Evolutionary conservation across 2,113 vertebrate species (phyloP).

Genomic region (Recurvirostra avosetta): DNA sequence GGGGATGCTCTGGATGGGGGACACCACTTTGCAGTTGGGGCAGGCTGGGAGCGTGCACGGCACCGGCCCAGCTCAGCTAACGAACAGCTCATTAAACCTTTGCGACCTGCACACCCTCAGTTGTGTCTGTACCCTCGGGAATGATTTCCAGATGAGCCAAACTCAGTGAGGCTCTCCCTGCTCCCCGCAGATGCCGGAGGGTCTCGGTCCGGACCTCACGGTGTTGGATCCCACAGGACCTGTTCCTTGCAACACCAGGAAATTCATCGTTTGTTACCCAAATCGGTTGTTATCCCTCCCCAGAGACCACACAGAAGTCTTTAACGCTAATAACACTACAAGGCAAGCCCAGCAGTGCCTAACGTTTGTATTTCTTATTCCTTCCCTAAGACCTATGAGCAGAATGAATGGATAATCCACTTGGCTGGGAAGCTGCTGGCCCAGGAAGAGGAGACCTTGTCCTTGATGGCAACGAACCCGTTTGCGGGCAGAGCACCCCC

Average conservation of each 20-base stretch:
- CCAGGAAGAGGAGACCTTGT: constrained; percentile 80
- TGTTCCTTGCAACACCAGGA: not conserved
- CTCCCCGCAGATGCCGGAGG: not conserved
- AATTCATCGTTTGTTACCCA: not conserved
- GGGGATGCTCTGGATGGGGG: not conserved
- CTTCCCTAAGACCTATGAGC: constrained; percentile 88
- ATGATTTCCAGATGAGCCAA: not conserved
- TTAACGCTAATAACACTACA: no score
- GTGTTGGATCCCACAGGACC: not conserved
- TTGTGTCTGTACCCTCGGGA: accelerated
- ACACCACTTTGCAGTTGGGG: not conserved
- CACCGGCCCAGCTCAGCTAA: not conserved
- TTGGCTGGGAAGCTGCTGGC: constrained; percentile 89
- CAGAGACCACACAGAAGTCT: not conserved
- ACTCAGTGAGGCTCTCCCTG: not conserved
- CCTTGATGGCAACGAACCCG: constrained; percentile 84
- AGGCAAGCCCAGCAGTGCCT: not conserved
- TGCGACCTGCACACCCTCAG: not conserved
- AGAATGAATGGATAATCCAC: constrained; percentile 94
- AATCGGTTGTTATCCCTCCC: not conserved
- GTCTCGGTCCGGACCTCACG: not conserved
- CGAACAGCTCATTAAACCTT: not conserved
- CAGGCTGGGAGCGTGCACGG: not conserved
- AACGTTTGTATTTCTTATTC: not conserved
- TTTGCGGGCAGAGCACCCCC: constrained; percentile 79